Percentiles rank a stretch among this genome's conserved stretches.
These are phyloP conservation scores for Danio albolineatus DNA, from an alignment of 2,797 vertebrate species.

Conservation along the genomic window DNA sequence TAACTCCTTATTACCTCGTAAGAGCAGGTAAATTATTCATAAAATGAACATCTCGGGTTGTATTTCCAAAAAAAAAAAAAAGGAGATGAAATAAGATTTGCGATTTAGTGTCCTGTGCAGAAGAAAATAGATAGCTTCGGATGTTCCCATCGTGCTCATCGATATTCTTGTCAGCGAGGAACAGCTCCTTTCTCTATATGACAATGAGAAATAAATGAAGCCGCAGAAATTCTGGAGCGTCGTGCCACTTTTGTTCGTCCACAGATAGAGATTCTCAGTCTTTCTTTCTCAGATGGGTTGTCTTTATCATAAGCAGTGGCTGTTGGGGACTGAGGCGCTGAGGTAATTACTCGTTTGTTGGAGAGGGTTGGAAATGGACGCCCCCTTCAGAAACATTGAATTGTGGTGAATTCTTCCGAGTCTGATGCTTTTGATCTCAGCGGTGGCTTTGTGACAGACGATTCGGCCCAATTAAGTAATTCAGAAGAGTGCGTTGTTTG, in stretches of 20 bases:
- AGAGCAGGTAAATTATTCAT: slow-evolving; percentile 62
- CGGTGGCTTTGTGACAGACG: background rate
- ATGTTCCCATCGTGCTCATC: slow-evolving; percentile 8
- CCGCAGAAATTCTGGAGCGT: slow-evolving; percentile 27
- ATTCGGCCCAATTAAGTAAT: background rate
- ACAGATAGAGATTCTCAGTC: slow-evolving; percentile 57
- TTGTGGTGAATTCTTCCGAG: slow-evolving; percentile 12
- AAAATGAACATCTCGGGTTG: slow-evolving; percentile 43
- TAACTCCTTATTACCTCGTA: slow-evolving; percentile 58
- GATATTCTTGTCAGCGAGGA: slow-evolving; percentile 37
- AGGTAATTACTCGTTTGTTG: slow-evolving; percentile 59
- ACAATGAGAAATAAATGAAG: slow-evolving; percentile 37
- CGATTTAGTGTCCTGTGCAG: slow-evolving; percentile 20
- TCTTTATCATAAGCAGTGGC: slow-evolving; percentile 27
- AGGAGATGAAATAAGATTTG: slow-evolving; percentile 27
- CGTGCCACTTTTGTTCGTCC: slow-evolving; percentile 36
- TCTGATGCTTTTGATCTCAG: background rate
- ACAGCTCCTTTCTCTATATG: slow-evolving; percentile 5
- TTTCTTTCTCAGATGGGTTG: slow-evolving; percentile 30
- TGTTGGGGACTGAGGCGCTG: slow-evolving; percentile 37
- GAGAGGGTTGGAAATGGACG: slow-evolving; percentile 35
- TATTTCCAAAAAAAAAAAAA: slow-evolving; percentile 40
- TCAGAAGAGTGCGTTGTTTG: background rate
- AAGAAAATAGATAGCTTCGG: slow-evolving; percentile 28
- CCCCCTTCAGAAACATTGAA: slow-evolving; percentile 12